Conservation (phyloP, 2,113 vertebrate species). For the Dasyornis broadbenti region DNA sequence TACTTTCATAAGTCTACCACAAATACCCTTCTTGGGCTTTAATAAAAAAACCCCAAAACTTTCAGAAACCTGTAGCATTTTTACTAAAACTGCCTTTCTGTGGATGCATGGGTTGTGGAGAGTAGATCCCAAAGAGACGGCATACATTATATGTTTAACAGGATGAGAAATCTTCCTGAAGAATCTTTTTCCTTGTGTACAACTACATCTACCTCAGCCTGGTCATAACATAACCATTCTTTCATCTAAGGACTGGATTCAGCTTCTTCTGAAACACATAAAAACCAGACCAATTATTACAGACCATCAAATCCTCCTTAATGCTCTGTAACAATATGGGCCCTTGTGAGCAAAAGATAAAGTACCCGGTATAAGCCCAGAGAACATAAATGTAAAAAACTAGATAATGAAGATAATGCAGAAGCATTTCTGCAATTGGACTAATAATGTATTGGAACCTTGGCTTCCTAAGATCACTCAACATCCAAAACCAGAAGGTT, state of each 20-base stretch:
- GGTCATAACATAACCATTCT: background rate
- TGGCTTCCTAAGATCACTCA: background rate
- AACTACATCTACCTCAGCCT: background rate
- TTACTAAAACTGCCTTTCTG: background rate
- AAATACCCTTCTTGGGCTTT: background rate
- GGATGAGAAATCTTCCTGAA: background rate
- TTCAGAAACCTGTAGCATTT: background rate
- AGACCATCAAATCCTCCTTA: background rate
- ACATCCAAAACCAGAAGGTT: background rate
- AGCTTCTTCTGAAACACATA: background rate
- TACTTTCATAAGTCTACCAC: background rate
- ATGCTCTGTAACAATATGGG: background rate
- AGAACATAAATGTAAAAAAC: background rate
- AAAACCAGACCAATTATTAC: background rate
- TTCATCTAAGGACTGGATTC: background rate
- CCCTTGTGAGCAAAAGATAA: background rate
- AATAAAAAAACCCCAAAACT: background rate
- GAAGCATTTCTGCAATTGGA: background rate
- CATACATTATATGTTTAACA: background rate
- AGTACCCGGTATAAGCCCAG: background rate
- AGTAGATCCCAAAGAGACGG: background rate
- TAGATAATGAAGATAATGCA: background rate
- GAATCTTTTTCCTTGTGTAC: background rate
- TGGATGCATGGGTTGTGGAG: fast-evolving
- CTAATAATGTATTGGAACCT: background rate